Conservation (phyloP, 2,888 invertebrate genomes). For the Sinopyrophorus schimmeli region DNA sequence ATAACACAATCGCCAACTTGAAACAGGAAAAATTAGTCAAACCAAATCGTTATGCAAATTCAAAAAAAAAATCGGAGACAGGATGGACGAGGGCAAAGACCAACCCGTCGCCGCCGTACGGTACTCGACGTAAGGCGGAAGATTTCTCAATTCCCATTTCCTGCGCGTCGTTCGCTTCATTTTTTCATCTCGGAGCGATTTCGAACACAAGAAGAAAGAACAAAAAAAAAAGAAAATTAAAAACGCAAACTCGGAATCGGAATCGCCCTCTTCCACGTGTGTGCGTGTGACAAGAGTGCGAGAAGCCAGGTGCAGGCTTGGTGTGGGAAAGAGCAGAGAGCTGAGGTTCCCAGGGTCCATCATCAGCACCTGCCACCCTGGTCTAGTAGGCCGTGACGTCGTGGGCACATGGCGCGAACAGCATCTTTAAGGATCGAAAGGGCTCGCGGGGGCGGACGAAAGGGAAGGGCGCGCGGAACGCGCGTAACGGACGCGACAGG, state of each 20-base stretch:
- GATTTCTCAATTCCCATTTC: too few species aligned
- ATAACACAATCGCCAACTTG: too few species aligned
- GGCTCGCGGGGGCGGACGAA: constrained; percentile 10
- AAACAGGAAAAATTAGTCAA: too few species aligned
- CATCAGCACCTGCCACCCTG: constrained; percentile 42
- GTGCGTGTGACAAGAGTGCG: constrained; percentile 39
- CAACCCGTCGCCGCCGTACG: neutral
- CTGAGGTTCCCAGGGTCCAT: constrained; percentile 43
- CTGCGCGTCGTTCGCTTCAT: too few species aligned
- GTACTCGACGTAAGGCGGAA: constrained; percentile 7
- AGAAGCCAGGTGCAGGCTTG: constrained; percentile 43
- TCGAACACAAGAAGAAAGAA: too few species aligned
- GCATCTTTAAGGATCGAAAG: constrained; percentile 22
- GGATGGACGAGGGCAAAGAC: neutral
- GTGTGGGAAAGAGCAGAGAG: constrained; percentile 42
- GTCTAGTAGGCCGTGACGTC: constrained; percentile 32
- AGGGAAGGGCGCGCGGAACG: constrained; percentile 14
- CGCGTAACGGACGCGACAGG: constrained; percentile 25
- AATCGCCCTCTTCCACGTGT: constrained; percentile 40
- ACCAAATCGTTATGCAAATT: too few species aligned
- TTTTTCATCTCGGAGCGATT: too few species aligned
- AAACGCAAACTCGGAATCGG: constrained; percentile 26
- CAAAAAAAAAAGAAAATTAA: too few species aligned
- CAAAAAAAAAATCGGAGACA: too few species aligned
- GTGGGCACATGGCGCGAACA: constrained; percentile 33